Evolutionary conservation across 92 coral and sea anemone genomes (phyloP).

Genomic region (Palythoa heliodiscus): DNA sequence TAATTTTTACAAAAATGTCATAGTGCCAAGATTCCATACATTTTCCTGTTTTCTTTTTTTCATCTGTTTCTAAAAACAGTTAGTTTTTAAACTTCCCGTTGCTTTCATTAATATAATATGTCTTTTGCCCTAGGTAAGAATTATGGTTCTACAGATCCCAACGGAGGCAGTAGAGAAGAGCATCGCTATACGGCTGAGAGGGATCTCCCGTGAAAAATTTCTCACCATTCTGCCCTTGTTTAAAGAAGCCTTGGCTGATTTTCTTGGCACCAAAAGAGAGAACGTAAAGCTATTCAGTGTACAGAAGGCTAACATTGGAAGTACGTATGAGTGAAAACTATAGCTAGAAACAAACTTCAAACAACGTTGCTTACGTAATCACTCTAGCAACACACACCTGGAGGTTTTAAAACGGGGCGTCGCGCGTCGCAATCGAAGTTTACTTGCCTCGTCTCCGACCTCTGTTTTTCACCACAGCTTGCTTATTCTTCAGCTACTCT

Average conservation of each 20-base stretch:
- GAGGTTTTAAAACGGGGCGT: neutral
- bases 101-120: neutral
- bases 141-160: constrained; percentile 68
- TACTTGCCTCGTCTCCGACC: too few relatives aligned
- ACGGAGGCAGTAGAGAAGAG: constrained; percentile 82
- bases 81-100: neutral
- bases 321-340: neutral
- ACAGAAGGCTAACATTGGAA: constrained; percentile 59
- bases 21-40: too few relatives aligned
- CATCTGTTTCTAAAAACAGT: neutral
- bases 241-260: constrained; percentile 70
- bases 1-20: too few relatives aligned
- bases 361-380: too few relatives aligned
- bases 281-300: constrained; percentile 90
- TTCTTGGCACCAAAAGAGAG: constrained; percentile 61
- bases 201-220: constrained; percentile 55
- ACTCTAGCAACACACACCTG: too few relatives aligned
- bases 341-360: too few relatives aligned
- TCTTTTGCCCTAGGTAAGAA: constrained; percentile 36
- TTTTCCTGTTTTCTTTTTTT: neutral
- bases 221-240: constrained; percentile 62
- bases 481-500: too few relatives aligned
- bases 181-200: constrained; percentile 72
- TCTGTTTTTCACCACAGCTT: too few relatives aligned
- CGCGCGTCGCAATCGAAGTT: too few relatives aligned